phyloP scores from a whole-genome alignment of 23 tunicate genomes.

The Trididemnum nubilum region DNA sequence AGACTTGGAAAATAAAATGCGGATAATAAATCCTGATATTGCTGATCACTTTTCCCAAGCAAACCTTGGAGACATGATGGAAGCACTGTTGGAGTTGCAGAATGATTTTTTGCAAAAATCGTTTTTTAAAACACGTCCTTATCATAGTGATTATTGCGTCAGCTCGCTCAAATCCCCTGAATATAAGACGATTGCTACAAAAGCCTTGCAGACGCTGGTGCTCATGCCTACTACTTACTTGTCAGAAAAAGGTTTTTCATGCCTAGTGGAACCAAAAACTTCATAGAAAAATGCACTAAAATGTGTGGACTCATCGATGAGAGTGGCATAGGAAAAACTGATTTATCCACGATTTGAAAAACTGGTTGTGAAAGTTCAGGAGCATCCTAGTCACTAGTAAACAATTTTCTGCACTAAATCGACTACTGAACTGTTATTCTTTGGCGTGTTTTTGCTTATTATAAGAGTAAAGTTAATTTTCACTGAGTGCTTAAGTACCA shows the following conservation, averaged over 20 bases:
- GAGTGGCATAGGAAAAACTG: slow-evolving; percentile 26
- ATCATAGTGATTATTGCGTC: slow-evolving; percentile 43
- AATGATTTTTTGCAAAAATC: slow-evolving; percentile 37
- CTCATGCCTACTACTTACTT: slow-evolving; percentile 42
- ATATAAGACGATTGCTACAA: slow-evolving; percentile 34
- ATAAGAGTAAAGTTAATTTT: slow-evolving; percentile 11
- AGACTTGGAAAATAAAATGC: slow-evolving; percentile 41
- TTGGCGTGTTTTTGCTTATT: slow-evolving; percentile 19
- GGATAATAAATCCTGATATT: slow-evolving; percentile 37
- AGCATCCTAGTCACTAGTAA: slow-evolving; percentile 45
- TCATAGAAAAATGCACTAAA: slow-evolving; percentile 37
- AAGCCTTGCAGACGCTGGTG: slow-evolving; percentile 48
- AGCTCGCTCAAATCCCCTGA: slow-evolving; percentile 47
- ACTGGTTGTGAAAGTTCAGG: slow-evolving; percentile 34
- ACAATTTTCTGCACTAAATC: slow-evolving; percentile 12
- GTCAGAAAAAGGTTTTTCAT: slow-evolving; percentile 29
- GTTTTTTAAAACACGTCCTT: slow-evolving; percentile 37
- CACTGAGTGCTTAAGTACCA: slow-evolving; percentile 27
- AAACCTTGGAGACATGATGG: slow-evolving; percentile 40
- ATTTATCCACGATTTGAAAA: slow-evolving; percentile 49
- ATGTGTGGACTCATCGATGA: slow-evolving; percentile 44
- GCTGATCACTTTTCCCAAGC: slow-evolving; percentile 41
- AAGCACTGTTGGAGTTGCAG: slow-evolving; percentile 40
- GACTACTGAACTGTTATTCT: slow-evolving; percentile 19
- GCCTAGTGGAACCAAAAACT: slow-evolving; percentile 34